phyloP scores from a whole-genome alignment of 2,797 vertebrate genomes.

The Alosa sapidissima region DNA sequence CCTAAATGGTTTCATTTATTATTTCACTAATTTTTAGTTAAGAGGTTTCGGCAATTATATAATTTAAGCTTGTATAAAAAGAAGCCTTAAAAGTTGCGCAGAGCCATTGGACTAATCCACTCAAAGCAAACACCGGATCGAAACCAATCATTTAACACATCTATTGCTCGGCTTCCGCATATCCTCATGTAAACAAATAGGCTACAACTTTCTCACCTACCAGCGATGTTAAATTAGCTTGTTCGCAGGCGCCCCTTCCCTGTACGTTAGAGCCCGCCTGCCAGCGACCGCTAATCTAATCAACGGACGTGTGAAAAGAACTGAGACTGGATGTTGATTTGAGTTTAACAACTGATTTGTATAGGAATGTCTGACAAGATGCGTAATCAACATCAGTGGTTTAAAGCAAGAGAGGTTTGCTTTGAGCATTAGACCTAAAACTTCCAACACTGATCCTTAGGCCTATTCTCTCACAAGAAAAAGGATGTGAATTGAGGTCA shows the following conservation, averaged over 20 bases:
- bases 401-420: constrained; percentile 68
- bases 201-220: constrained; percentile 66
- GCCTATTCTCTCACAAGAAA: constrained; percentile 52
- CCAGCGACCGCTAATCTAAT: constrained; percentile 64
- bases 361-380: constrained; percentile 77
- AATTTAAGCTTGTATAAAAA: not conserved
- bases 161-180: constrained; percentile 64
- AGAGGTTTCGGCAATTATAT: not conserved
- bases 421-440: constrained; percentile 74
- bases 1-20: not conserved
- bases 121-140: constrained; percentile 62
- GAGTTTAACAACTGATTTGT: constrained; percentile 75
- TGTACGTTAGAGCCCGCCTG: constrained; percentile 57
- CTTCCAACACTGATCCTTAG: constrained; percentile 67
- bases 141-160: constrained; percentile 70
- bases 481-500: constrained; percentile 74
- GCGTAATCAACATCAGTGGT: constrained; percentile 76
- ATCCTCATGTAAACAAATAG: constrained; percentile 71
- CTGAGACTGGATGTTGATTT: constrained; percentile 79
- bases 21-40: not conserved
- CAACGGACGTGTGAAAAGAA: constrained; percentile 72
- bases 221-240: constrained; percentile 61
- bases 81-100: not conserved
- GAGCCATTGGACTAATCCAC: constrained; percentile 59
- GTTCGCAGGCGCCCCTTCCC: constrained; percentile 55